Conservation (phyloP, 1,140 invertebrate species). For the Brachionus angularis region DNA sequence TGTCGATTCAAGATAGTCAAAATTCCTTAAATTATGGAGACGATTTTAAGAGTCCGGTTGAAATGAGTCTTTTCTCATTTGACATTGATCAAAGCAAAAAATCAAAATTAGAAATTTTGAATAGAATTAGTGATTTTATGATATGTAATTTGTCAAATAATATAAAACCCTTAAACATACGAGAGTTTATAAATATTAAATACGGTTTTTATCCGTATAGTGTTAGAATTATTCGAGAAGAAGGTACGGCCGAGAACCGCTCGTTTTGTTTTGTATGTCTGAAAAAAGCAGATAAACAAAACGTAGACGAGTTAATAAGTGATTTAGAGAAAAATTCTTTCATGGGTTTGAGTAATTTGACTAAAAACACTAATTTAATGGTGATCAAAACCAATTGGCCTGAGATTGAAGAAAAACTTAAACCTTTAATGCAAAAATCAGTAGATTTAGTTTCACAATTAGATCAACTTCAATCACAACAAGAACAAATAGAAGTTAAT, state of each 20-base stretch:
- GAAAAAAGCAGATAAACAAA: background rate
- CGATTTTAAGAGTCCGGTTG: background rate
- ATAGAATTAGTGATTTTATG: slow-evolving; percentile 12
- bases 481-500: background rate
- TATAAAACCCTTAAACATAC: background rate
- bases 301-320: background rate
- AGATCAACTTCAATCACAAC: slow-evolving; percentile 3
- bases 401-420: slow-evolving; percentile 19
- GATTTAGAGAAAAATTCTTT: background rate
- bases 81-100: slow-evolving; percentile 8
- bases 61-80: slow-evolving; percentile 3
- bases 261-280: background rate
- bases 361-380: background rate
- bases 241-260: background rate
- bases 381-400: slow-evolving; percentile 12
- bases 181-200: slow-evolving; percentile 5
- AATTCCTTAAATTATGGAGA: slow-evolving; percentile 31
- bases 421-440: slow-evolving; percentile 6
- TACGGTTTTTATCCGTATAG: background rate
- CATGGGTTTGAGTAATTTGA: background rate
- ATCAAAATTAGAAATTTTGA: background rate
- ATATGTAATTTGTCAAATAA: background rate
- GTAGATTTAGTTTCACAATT: background rate
- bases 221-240: background rate
- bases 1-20: background rate